Base-by-base conservation (phyloP, 2,113 vertebrate genomes). In the Rhagologus leucostigma region DNA sequence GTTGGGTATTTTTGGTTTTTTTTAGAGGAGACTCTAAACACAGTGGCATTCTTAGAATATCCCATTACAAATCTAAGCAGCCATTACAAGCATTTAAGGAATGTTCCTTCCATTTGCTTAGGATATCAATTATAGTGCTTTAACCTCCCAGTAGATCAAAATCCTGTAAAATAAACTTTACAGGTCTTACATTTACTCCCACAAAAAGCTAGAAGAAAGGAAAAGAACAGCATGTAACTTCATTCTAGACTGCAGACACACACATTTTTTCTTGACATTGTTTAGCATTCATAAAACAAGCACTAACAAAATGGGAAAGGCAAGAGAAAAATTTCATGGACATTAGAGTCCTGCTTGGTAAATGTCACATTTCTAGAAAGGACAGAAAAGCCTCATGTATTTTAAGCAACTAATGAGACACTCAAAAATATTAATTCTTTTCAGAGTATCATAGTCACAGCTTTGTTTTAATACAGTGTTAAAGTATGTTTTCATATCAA, bases 21-120 rank as follows among this genome's bases (percentile, higher is more conserved):
- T 70, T 75, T 63, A 92, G 50, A 87, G 86, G 60, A 92, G 81
- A 77, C 84, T 65, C 50, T 83, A 93, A 94, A 96, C 71, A 97
- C 90, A 97, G 91, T 80, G 91, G 95, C 93, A 97, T 98, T 98
- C 97, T 97, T 97, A 95, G 94, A 96, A 97, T 97, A 96, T 86
- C 83, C 94, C 94, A 98, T 98, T 97, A 97, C 97, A 98, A 97
- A 98, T 97, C 95, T 96, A 75, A 86, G 86, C 85, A 98, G 97
- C 80, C 87, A 99, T 98, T 86, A 93, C 89, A 98, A 96, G 79
- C 82, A 98, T 98, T 97, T 98, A 71, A 98, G 95, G 98, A 98
- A 99, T 98, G 98, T 59, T 95, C 94, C 89, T 94, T 97, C 97
- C 97, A 96, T 88, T 98, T 96, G 78, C 88, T 96, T 76, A 86